Evolutionary conservation across 1,140 invertebrate genomes (phyloP), one percentile per base, ranked within the genome.

Genomic region (Macrocentrus cingulum): DNA sequence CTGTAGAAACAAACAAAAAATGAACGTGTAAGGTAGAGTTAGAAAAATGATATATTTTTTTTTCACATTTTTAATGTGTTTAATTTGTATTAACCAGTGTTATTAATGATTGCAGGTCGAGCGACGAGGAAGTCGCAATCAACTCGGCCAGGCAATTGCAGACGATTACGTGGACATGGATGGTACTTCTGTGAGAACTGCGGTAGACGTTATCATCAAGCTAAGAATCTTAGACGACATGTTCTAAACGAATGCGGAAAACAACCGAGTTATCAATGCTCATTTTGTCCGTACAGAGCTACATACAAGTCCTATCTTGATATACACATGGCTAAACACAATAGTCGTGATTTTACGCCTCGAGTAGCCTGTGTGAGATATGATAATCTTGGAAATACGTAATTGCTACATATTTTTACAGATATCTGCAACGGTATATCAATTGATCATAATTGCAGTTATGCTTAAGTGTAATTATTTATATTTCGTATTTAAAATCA

Each of bases 221-320:
- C 66, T 22, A 79, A 77, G 45, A 79, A 77, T 44, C 61, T 80
- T 0, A 66, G 65, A 13, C 59, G 77, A 20, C 77, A 80, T 50
- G 53, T 76, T 13, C 67, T 55, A 11, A 80, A 80, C 64, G 84
- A 85, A 56, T 86, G 84, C 60, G 85, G 85, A 11, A 80, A 82
- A 49, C 81, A 84, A 46, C 84, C 84, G 13, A 79, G 78, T 61
- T 80, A 85, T 57, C 80, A 83, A 34, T 87, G 85, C 66, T 73
- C 77, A n/a, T 72, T 74, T 62, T 85, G 84, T 59, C 66, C 75
- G 1, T 82, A 81, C 59, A 77, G 68, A 42, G 79, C 81, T 0
- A 72, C 74, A 8, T 79, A 74, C 59, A 79, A 72, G 48, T 77
- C 75, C 0, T 80, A 81, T 49, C 66, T 82, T 29, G 74, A 79